Evolutionary conservation across 2,113 vertebrate species (phyloP).

Genomic region (Vidua chalybeata): DNA sequence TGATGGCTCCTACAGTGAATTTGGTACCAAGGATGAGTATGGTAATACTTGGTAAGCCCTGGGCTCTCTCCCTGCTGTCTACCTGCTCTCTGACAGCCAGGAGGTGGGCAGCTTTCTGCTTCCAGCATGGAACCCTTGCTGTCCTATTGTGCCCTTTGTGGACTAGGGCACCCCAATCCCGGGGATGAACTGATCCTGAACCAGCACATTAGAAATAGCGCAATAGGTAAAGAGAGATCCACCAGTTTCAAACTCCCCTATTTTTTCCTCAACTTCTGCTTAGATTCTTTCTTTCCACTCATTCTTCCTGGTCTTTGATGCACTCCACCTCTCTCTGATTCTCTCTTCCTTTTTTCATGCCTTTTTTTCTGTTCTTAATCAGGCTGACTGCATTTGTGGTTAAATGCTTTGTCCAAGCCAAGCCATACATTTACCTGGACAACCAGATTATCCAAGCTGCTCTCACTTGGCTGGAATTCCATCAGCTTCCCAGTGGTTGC

Average conservation of each 20-base stretch:
- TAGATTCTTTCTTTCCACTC: background rate
- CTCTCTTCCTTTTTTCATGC: background rate
- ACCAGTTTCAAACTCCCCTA: background rate
- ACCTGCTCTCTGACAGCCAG: background rate
- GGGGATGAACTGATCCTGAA: background rate
- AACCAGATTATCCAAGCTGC: slow-evolving; percentile 69
- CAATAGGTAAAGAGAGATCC: background rate
- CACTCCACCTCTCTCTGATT: background rate
- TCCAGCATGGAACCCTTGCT: background rate
- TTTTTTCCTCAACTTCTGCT: background rate
- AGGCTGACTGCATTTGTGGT: slow-evolving; percentile 89
- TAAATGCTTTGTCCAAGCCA: slow-evolving; percentile 83
- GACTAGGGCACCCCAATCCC: background rate
- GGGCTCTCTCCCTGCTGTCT: background rate
- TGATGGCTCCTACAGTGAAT: slow-evolving; percentile 88
- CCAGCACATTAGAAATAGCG: background rate
- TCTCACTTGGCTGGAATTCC: slow-evolving; percentile 74
- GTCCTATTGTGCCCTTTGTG: background rate
- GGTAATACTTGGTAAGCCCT: slow-evolving; percentile 88
- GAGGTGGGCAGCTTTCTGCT: background rate
- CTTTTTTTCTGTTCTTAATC: background rate
- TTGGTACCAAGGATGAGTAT: slow-evolving; percentile 76
- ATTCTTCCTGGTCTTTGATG: background rate
- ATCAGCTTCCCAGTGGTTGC: slow-evolving; percentile 76
- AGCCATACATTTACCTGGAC: slow-evolving; percentile 76